Conservation (phyloP, 1,140 invertebrate species). For the Orchestia grillus region DNA sequence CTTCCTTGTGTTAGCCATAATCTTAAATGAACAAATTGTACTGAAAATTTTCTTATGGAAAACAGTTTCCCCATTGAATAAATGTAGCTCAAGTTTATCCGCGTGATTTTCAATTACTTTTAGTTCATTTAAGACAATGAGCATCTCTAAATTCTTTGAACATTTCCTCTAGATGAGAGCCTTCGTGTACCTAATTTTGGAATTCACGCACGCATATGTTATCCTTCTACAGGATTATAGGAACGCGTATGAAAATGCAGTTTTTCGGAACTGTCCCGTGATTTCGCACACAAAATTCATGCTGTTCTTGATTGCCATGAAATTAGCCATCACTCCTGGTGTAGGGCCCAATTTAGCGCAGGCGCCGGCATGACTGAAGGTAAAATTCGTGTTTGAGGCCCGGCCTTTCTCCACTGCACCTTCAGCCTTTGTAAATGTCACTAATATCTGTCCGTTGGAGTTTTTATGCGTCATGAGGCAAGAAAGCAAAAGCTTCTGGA, state of each 20-base stretch:
- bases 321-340: not conserved
- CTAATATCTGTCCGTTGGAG: conserved; percentile 15
- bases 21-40: too few relatives aligned
- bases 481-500: not conserved
- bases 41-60: not conserved
- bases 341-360: not conserved
- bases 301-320: not conserved
- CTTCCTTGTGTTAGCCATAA: not conserved
- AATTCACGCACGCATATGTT: too few relatives aligned
- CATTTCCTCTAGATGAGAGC: too few relatives aligned
- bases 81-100: too few relatives aligned
- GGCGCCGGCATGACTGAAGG: conserved; percentile 10
- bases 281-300: not conserved
- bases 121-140: too few relatives aligned
- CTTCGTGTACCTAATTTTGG: too few relatives aligned
- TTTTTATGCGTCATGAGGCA: conserved; percentile 27
- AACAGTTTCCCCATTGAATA: not conserved
- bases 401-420: not conserved
- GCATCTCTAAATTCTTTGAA: too few relatives aligned
- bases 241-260: not conserved
- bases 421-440: not conserved
- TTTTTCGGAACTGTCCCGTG: not conserved
- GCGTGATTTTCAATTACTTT: too few relatives aligned
- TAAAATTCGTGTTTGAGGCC: conserved; percentile 8
- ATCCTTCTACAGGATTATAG: too few relatives aligned